Conservation (phyloP, 1,140 invertebrate species). For the Caenorhabditis brenneri region DNA sequence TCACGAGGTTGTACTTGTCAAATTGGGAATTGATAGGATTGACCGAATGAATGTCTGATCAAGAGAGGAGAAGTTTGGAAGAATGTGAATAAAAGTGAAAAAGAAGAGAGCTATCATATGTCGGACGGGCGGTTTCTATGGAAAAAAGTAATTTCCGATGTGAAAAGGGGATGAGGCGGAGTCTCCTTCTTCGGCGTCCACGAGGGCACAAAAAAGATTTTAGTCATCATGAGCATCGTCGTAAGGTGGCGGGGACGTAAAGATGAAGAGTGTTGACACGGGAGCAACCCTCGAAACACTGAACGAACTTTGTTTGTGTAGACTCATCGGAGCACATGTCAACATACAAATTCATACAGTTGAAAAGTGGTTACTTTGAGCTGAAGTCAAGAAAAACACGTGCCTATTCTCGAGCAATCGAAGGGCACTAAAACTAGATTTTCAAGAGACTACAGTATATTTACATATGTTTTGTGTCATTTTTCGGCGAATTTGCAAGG, state of each 20-base stretch:
- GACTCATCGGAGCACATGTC: conserved; percentile 37
- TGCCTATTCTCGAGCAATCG: neutral
- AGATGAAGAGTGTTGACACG: conserved; percentile 26
- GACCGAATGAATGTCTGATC: neutral
- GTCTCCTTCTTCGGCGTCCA: neutral
- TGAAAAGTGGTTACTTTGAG: conserved; percentile 36
- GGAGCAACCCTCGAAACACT: conserved; percentile 9
- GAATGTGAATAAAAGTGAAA: neutral
- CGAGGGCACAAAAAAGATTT: neutral
- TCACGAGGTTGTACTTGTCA: conserved; percentile 21
- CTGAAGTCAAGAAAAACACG: conserved; percentile 7
- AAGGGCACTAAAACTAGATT: neutral
- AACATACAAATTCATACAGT: conserved; percentile 31
- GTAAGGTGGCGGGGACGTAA: neutral
- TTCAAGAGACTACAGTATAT: neutral
- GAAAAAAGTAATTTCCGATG: conserved; percentile 39
- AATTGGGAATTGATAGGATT: neutral
- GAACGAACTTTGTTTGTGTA: conserved; percentile 30
- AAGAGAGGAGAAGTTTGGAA: neutral
- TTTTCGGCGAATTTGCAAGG: no score
- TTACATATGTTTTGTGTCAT: no score
- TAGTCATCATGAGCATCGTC: conserved; percentile 20
- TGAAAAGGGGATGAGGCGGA: neutral
- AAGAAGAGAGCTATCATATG: conserved; percentile 6
- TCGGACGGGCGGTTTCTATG: neutral